Percentiles rank a stretch among this genome's conserved stretches.
Conservation (phyloP, 2,797 vertebrate genomes). For the Pelobates cultripes region DNA sequence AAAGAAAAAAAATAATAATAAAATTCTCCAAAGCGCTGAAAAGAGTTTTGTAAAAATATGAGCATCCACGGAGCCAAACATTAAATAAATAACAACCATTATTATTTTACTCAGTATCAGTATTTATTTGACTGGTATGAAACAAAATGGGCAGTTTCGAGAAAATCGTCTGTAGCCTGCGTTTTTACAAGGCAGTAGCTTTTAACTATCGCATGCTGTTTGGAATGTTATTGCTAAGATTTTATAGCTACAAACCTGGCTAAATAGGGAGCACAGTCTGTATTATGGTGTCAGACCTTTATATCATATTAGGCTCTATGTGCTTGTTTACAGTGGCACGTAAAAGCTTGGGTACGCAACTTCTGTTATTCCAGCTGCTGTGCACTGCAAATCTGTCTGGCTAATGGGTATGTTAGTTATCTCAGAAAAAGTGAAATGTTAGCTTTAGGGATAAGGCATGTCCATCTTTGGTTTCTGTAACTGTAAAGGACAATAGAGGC, state of each 20-base stretch:
- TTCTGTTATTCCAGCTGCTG: not conserved
- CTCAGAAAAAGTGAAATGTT: too few species aligned
- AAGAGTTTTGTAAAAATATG: conserved; percentile 37
- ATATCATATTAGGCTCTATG: conserved; percentile 36
- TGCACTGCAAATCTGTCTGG: not conserved
- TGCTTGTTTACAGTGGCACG: conserved; percentile 15
- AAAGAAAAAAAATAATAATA: conserved; percentile 14
- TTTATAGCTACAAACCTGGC: conserved; percentile 40
- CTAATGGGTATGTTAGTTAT: not conserved
- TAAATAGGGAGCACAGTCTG: conserved; percentile 27
- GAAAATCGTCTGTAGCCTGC: conserved; percentile 22
- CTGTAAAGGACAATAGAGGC: too few species aligned
- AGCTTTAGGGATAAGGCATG: too few species aligned
- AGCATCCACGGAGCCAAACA: conserved; percentile 36
- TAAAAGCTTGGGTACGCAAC: conserved; percentile 2
- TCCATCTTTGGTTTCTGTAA: too few species aligned
- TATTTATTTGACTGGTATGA: conserved; percentile 34
- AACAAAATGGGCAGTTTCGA: conserved; percentile 36
- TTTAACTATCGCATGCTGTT: conserved; percentile 35
- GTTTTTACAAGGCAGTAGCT: conserved; percentile 46
- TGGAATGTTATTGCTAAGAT: conserved; percentile 49
- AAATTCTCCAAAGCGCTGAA: conserved; percentile 11
- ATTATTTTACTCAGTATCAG: conserved; percentile 25
- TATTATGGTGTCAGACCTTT: conserved; percentile 44
- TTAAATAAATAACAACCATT: conserved; percentile 27